These are phyloP conservation scores for Agrotis clavis DNA, from an alignment of 2,888 invertebrate genomes.

Conservation along the genomic window DNA sequence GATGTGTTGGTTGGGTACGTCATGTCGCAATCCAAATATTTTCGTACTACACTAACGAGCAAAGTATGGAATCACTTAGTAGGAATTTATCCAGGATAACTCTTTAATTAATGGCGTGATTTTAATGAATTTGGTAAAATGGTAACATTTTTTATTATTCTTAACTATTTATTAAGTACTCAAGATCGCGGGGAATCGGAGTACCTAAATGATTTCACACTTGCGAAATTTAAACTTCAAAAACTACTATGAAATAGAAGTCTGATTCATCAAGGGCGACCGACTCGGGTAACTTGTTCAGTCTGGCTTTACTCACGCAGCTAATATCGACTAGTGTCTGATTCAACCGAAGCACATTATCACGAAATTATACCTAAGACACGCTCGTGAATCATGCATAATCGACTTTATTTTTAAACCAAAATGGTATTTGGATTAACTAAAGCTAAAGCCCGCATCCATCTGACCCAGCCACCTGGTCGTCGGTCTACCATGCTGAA, in stretches of 20 bases:
- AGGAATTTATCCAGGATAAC: no score
- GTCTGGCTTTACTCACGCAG: conserved; percentile 19
- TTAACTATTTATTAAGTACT: no score
- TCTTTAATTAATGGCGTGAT: no score
- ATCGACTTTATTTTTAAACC: not conserved
- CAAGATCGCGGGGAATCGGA: no score
- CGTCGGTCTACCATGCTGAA: no score
- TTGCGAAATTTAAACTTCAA: not conserved
- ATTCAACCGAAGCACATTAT: not conserved
- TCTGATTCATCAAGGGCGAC: not conserved
- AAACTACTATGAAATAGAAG: not conserved
- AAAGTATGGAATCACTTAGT: no score
- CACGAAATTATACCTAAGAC: not conserved
- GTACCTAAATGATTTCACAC: no score
- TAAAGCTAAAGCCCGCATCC: no score
- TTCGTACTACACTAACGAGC: not conserved
- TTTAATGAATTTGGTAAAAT: no score
- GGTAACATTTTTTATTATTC: no score
- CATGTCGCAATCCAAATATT: not conserved
- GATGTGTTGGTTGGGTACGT: not conserved
- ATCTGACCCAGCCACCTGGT: no score
- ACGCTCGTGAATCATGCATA: not conserved
- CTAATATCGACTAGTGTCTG: conserved; percentile 8
- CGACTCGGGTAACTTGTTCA: conserved; percentile 18
- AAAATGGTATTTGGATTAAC: no score